Conservation (phyloP, 2,113 vertebrate genomes). For the Uria lomvia region DNA sequence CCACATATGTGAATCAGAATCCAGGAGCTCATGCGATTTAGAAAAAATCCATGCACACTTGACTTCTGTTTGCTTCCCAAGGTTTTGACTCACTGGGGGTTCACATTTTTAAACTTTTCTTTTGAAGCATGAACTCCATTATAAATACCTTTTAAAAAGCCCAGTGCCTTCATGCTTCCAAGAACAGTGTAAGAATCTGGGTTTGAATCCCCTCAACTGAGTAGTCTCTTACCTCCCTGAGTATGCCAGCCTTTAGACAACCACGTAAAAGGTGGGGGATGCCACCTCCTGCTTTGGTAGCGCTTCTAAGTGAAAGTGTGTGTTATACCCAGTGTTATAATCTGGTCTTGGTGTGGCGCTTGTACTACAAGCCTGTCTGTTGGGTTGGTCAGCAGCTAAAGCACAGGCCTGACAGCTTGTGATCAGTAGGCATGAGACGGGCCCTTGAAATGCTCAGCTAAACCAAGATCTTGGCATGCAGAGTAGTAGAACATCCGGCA, state of each 20-base stretch:
- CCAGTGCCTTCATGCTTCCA: background rate
- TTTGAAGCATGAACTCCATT: background rate
- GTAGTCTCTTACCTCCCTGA: background rate
- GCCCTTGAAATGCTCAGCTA: background rate
- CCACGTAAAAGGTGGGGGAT: background rate
- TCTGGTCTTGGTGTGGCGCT: background rate
- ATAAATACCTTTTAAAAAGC: background rate
- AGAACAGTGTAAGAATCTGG: background rate
- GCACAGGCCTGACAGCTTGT: background rate
- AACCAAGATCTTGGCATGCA: background rate
- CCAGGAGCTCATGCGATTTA: background rate
- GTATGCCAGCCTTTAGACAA: background rate
- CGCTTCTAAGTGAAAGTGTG: background rate
- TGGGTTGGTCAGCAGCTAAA: background rate
- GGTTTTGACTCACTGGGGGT: background rate
- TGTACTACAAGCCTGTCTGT: background rate
- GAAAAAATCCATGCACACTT: background rate
- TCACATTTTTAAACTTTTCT: background rate
- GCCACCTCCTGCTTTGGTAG: background rate
- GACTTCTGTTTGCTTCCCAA: background rate
- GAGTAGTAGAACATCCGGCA: accelerated
- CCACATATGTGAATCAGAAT: background rate
- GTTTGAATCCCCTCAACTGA: background rate
- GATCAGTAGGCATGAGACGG: background rate
- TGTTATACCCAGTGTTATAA: background rate